These are phyloP conservation scores for Tribolium freemani DNA, from an alignment of 2,888 invertebrate genomes.

Conservation along the genomic window DNA sequence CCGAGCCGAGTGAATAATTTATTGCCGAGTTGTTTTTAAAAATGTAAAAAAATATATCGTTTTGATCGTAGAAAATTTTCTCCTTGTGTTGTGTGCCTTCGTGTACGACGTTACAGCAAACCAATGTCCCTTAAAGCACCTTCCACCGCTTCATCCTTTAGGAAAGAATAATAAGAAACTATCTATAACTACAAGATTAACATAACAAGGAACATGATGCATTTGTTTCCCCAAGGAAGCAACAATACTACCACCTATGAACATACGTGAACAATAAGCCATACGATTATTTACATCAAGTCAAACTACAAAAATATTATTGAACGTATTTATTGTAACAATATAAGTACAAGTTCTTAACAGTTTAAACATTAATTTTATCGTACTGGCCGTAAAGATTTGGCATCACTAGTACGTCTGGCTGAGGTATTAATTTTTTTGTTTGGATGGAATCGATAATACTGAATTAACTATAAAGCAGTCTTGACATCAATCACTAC, in stretches of 20 bases:
- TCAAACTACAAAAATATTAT: constrained; percentile 34
- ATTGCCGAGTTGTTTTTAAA: not conserved
- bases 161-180: constrained; percentile 58
- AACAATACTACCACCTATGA: constrained; percentile 5
- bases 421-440: not conserved
- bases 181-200: constrained; percentile 36
- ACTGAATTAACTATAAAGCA: constrained; percentile 27
- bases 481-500: constrained; percentile 20
- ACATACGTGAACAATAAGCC: constrained; percentile 3
- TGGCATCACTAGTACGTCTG: not conserved
- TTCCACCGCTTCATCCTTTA: constrained; percentile 93
- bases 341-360: constrained; percentile 13
- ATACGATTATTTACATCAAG: constrained; percentile 18
- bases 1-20: not conserved
- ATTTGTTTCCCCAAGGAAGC: constrained; percentile 1
- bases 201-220: constrained; percentile 9
- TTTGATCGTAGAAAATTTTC: not conserved
- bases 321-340: constrained; percentile 18
- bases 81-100: constrained; percentile 45
- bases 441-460: constrained; percentile 30
- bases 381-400: constrained; percentile 25
- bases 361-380: constrained; percentile 17
- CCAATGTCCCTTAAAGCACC: constrained; percentile 95
- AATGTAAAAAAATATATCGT: not conserved
- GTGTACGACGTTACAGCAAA: constrained; percentile 76